phyloP scores from a whole-genome alignment of 2,888 invertebrate genomes.

The Malachius bipustulatus region DNA sequence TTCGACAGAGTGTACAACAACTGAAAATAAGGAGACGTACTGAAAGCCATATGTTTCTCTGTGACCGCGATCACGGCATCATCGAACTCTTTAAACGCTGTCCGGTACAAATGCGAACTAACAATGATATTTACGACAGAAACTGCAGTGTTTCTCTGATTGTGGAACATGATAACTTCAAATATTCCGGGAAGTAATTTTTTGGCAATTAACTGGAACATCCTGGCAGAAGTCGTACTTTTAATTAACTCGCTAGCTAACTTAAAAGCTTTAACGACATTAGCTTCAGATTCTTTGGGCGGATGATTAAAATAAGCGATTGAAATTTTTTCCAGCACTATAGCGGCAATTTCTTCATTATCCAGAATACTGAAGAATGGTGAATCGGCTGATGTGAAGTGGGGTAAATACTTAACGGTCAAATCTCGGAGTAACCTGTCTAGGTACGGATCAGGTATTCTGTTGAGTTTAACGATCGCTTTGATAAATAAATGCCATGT shows the following conservation, averaged over 20 bases:
- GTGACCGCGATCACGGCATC: conserved; percentile 28
- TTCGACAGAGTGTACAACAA: conserved; percentile 30
- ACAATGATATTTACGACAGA: conserved; percentile 26
- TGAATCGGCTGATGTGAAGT: conserved; percentile 27
- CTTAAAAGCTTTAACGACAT: conserved; percentile 28
- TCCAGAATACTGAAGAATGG: conserved; percentile 28
- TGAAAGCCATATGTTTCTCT: conserved; percentile 37
- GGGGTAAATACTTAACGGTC: conserved; percentile 32
- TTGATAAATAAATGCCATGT: conserved; percentile 42
- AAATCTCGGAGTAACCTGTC: conserved; percentile 40
- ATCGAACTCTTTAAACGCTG: conserved; percentile 26
- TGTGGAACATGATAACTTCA: conserved; percentile 32
- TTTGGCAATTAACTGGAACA: conserved; percentile 22
- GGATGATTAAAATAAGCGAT: conserved; percentile 28
- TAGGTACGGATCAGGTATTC: conserved; percentile 38
- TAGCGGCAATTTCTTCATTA: conserved; percentile 21
- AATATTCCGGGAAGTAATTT: conserved; percentile 26
- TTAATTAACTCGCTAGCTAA: conserved; percentile 26
- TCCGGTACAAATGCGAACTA: conserved; percentile 21
- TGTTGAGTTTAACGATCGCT: conserved; percentile 40
- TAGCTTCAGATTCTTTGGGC: conserved; percentile 27
- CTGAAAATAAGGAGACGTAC: conserved; percentile 34
- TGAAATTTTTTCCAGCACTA: conserved; percentile 30
- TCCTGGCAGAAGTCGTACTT: conserved; percentile 20
- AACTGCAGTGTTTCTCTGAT: conserved; percentile 26